These are phyloP conservation scores for Cheilosia soror DNA, from an alignment of 2,888 invertebrate species.

Conservation along the genomic window DNA sequence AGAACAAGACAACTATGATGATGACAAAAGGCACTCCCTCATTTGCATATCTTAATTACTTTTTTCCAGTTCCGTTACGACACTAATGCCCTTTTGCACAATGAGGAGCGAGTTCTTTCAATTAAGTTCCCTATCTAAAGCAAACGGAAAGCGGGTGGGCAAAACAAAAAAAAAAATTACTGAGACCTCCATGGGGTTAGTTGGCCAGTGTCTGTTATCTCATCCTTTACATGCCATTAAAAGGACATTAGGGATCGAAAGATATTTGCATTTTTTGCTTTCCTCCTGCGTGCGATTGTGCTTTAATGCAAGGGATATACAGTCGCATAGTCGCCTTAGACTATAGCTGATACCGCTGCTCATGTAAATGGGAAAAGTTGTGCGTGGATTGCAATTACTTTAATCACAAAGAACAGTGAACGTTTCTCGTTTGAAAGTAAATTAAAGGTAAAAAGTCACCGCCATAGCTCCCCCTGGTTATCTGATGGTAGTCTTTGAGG, in stretches of 20 bases:
- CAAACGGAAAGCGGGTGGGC: conserved; percentile 32
- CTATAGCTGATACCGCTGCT: conserved; percentile 16
- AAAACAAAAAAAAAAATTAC: conserved; percentile 20
- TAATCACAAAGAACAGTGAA: conserved; percentile 44
- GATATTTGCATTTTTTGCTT: conserved; percentile 64
- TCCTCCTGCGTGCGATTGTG: conserved; percentile 39
- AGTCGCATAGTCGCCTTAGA: conserved; percentile 26
- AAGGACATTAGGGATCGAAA: conserved; percentile 75
- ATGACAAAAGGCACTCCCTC: conserved; percentile 74
- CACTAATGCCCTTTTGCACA: conserved; percentile 66
- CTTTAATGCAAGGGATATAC: conserved; percentile 49
- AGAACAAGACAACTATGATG: conserved; percentile 32
- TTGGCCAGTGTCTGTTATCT: conserved; percentile 70
- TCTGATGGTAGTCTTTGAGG: background rate
- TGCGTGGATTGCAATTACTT: conserved; percentile 42
- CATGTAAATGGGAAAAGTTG: conserved; percentile 64
- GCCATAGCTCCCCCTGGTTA: background rate
- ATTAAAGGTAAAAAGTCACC: conserved; percentile 23
- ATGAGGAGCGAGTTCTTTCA: conserved; percentile 70
- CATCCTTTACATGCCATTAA: conserved; percentile 75
- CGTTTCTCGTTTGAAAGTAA: conserved; percentile 10
- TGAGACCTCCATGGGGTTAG: conserved; percentile 58
- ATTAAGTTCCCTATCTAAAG: conserved; percentile 70
- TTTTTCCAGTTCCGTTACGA: conserved; percentile 73
- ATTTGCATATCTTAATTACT: conserved; percentile 76